Base-by-base conservation (phyloP, 2,888 invertebrate genomes). In the Acrocera orbiculus region DNA sequence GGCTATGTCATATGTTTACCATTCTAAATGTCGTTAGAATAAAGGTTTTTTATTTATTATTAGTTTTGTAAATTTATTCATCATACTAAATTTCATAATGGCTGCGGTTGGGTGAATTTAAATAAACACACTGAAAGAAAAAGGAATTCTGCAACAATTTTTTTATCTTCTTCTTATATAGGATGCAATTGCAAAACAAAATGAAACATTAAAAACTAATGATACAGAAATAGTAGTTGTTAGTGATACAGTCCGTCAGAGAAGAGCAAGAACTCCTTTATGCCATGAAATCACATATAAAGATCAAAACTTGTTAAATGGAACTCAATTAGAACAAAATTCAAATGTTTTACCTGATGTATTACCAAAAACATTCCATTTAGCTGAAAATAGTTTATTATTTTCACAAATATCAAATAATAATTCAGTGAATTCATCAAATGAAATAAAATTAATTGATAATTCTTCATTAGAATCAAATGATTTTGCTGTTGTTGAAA, bases 331-430 rank as follows among this genome's bases (percentile, higher is more conserved):
- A n/a, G 34, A 29, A 23, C 27, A 49, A 23, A 50, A 56, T 4
- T 58, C 60, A n/a, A 47, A 47, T 32, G 62, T 59, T 11, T 46
- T 64, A 34, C 62, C 64, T 6, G 56, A 61, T 39, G 54, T 64
- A 32, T 53, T 66, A 53, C 66, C 68, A 44, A 67, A 68, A 51
- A 70, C 73, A 2, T 73, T 73, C 50, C 69, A 70, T 45, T 56
- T 77, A 35, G 65, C 74, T 9, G 67, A 73, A 47, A 72, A 74
- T 41, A 77, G 77, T 52, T 66, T 67, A 24, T 62, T 76, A 9
- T 77, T 78, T 53, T 73, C 73, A 6, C 71, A 73, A 56, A 74
- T 77, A 41, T 74, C 74, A 1, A 59, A 64, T 16, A 65, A 71
- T 47, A 30, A 36, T 24, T 54, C 44, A 57, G 16, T 53, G 3